Evolutionary conservation across 2,113 vertebrate genomes (phyloP), one percentile per base, ranked within the genome.

Genomic region (Martes martes): DNA sequence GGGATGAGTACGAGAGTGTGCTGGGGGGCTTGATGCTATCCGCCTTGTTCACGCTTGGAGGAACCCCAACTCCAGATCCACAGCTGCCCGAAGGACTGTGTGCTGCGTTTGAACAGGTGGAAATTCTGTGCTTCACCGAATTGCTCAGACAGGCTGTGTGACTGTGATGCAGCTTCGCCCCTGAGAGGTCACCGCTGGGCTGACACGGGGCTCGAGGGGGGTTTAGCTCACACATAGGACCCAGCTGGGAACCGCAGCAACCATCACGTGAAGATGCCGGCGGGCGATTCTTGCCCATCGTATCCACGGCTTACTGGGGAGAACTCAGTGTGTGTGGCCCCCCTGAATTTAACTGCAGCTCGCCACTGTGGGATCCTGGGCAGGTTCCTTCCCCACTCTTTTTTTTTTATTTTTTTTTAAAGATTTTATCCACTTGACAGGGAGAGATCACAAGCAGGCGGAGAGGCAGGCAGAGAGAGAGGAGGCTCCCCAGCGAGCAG

Each of bases 241-340:
- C 31, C 47, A 33, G 28, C 4, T 24, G 21, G 31, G 19, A 74
- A 23, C 28, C 0, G 1, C 5, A 67, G 28, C 7, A 13, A 15
- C 52, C 16, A 18, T 1, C 8, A 79, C 0, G 23, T 45, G 11
- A 7, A 55, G 59, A 47, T 5, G 24, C 11, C 2, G 13, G 4
- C 6, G 0, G 7, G 1, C 1, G 11, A 55, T 87, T 90, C 57
- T 78, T 4, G 5, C 47, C 31, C n/a, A 0, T n/a, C 18, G 1
- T 8, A 11, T 39, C 16, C 21, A 39, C 74, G 18, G 23, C 11
- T 71, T n/a, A 0, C 14, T 47, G 21, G 55, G 59, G 57, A 94
- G 65, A 85, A 69, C 24, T 18, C 23, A 14, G 10, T 4, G 15
- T 28, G 47, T 31, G 8, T 50, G 69, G 26, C 23, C 6, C 21